Evolutionary conservation across 2,888 invertebrate genomes (phyloP).

Genomic region (Papilio elwesi): DNA sequence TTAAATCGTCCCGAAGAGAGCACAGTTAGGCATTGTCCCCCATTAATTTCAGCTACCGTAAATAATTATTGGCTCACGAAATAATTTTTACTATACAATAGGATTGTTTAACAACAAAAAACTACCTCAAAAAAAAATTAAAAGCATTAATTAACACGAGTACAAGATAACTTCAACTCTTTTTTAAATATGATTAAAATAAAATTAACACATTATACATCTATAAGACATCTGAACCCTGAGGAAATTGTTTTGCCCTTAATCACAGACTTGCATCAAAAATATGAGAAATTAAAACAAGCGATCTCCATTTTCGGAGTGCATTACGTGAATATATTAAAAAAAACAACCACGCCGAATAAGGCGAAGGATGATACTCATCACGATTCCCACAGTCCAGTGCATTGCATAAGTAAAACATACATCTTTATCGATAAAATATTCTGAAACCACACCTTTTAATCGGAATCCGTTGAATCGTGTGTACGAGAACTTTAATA

Average conservation of each 20-base stretch:
- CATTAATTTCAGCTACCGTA: too few species aligned
- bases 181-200: too few species aligned
- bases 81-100: too few species aligned
- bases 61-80: too few species aligned
- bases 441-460: constrained; percentile 30
- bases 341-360: not conserved
- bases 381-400: constrained; percentile 16
- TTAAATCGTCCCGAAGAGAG: too few species aligned
- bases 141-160: too few species aligned
- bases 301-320: constrained; percentile 9
- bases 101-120: too few species aligned
- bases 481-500: constrained; percentile 10
- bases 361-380: constrained; percentile 17
- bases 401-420: constrained; percentile 18
- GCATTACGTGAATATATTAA: constrained; percentile 15
- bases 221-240: not conserved
- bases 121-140: too few species aligned
- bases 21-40: too few species aligned
- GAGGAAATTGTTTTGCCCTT: not conserved
- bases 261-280: constrained; percentile 16
- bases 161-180: too few species aligned
- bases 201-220: too few species aligned
- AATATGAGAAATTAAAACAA: constrained; percentile 10
- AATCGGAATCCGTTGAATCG: constrained; percentile 24
- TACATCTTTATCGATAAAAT: constrained; percentile 23